phyloP scores from a whole-genome alignment of 2,888 invertebrate species.

The Apeira syringaria region DNA sequence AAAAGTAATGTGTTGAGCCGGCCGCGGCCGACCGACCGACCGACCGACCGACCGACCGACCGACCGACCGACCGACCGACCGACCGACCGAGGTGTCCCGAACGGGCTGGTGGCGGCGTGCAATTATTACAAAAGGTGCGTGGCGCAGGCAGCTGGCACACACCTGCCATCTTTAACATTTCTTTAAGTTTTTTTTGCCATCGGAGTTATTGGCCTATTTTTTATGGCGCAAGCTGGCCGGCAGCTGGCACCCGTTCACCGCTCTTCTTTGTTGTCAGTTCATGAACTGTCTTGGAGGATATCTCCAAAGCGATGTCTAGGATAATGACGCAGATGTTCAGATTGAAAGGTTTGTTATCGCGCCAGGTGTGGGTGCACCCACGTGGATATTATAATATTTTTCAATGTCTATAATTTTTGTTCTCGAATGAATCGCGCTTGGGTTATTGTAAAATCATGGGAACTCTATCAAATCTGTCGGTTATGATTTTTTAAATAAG shows the following conservation, averaged over 20 bases:
- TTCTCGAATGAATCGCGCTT: constrained; percentile 18
- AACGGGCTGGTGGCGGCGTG: constrained; percentile 59
- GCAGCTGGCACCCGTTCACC: constrained; percentile 67
- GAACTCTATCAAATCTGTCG: constrained; percentile 4
- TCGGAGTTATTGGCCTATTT: constrained; percentile 82
- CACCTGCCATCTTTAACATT: constrained; percentile 81
- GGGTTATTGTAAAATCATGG: constrained; percentile 24
- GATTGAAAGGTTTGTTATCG: constrained; percentile 52
- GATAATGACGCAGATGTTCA: constrained; percentile 62
- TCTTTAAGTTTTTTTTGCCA: constrained; percentile 75
- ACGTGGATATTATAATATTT: constrained; percentile 52
- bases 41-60: constrained; percentile 33
- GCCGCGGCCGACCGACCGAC: too few relatives aligned
- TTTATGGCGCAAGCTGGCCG: constrained; percentile 78
- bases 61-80: too few relatives aligned
- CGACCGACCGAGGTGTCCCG: constrained; percentile 52
- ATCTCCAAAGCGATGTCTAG: constrained; percentile 56
- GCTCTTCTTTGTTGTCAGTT: constrained; percentile 34
- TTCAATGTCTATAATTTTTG: constrained; percentile 32
- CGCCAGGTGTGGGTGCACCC: constrained; percentile 65
- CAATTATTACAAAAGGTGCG: constrained; percentile 79
- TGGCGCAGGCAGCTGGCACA: constrained; percentile 68
- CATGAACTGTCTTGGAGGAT: constrained; percentile 30
- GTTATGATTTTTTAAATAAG: constrained; percentile 17
- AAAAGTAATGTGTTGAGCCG: too few relatives aligned